These are phyloP conservation scores for Oxycera nigricornis DNA, from an alignment of 2,888 invertebrate genomes.

Conservation along the genomic window DNA sequence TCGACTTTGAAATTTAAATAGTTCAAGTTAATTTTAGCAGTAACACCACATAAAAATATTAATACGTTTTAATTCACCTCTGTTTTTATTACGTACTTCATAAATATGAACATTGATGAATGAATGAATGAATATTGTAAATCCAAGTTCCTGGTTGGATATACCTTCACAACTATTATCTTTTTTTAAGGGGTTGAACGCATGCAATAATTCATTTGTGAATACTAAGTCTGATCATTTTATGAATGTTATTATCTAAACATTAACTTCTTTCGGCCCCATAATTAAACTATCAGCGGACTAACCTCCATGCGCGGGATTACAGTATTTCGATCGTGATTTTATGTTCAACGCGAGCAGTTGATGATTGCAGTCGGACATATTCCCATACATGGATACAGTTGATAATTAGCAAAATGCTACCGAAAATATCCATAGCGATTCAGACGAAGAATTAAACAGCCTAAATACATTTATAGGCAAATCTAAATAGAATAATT, in stretches of 20 bases:
- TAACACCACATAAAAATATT: too few species aligned
- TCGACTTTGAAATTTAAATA: too few species aligned
- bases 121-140: too few species aligned
- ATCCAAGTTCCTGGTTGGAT: neutral
- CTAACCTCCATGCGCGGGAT: neutral
- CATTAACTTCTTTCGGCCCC: neutral
- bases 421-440: too few species aligned
- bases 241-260: constrained; percentile 4
- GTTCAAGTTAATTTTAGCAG: too few species aligned
- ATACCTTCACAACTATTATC: neutral
- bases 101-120: neutral
- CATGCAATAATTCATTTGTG: neutral
- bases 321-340: neutral
- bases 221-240: neutral
- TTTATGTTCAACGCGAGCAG: neutral
- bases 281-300: neutral
- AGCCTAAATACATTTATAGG: too few species aligned
- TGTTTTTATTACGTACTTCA: neutral
- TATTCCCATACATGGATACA: too few species aligned
- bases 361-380: too few species aligned
- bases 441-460: too few species aligned
- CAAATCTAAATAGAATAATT: too few species aligned
- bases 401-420: too few species aligned
- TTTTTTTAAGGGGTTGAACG: neutral
- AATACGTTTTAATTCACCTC: too few species aligned